Percentiles rank a stretch among this genome's conserved stretches.
Evolutionary conservation across 92 coral and sea anemone species (phyloP).

Genomic region (Epizoanthus stellaris): DNA sequence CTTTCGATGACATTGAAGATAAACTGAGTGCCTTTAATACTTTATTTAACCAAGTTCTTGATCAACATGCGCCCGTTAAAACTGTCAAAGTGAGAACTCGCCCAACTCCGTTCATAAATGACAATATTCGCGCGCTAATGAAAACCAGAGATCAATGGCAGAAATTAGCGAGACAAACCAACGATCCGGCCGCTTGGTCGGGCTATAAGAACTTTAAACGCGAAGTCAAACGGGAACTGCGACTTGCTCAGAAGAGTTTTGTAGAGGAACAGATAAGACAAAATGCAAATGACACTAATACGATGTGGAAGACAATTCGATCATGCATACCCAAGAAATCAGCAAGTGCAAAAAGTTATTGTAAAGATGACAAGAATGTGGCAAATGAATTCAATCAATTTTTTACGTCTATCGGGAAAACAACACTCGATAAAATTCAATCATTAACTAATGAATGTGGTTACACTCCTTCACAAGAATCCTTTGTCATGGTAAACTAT

Average conservation of each 20-base stretch:
- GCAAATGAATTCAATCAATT: too few species aligned
- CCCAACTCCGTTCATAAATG: constrained; percentile 9
- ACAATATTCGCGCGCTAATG: too few species aligned
- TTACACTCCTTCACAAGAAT: too few species aligned
- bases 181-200: constrained; percentile 37
- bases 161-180: too few species aligned
- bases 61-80: not conserved
- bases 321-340: constrained; percentile 62
- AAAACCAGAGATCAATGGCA: too few species aligned
- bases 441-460: too few species aligned
- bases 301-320: constrained; percentile 53
- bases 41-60: too few species aligned
- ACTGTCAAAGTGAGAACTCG: constrained; percentile 29
- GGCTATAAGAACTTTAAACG: constrained; percentile 52
- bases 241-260: constrained; percentile 52
- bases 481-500: not conserved
- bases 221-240: constrained; percentile 56
- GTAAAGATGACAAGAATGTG: too few species aligned
- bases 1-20: constrained; percentile 48
- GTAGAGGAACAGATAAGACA: constrained; percentile 38
- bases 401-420: too few species aligned
- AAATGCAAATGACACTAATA: constrained; percentile 53
- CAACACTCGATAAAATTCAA: too few species aligned
- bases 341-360: not conserved
- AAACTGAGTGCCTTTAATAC: constrained; percentile 6